Base-by-base conservation (phyloP, 2,888 invertebrate genomes). In the Melinopterus prodromus region DNA sequence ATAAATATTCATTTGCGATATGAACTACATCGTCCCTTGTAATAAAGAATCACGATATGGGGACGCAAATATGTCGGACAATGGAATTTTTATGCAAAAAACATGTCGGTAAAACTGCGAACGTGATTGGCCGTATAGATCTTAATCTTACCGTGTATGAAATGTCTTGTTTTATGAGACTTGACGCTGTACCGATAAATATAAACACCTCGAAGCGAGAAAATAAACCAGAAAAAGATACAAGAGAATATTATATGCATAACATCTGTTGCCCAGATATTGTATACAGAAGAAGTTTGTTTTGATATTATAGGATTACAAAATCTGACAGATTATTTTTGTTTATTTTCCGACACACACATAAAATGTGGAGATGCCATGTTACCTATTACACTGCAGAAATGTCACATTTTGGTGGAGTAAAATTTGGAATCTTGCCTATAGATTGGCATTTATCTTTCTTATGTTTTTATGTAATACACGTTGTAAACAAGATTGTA, bases 151-250 rank as follows among this genome's bases (percentile, higher is more conserved):
- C 35, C 69, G 71, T 77, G 71, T 77, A 70, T 77, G 70, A 26
- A 72, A 79, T 74, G 77, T 80, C 79, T 80, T 80, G 79, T 80
- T 80, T 71, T 79, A 79, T 77, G 77, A 71, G 79, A 79, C 76
- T 72, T 77, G 79, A 79, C 38, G 53, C 72, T 35, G 69, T 77
- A 77, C 77, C 79, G 77, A 79, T 71, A 77, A 71, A 77, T 79
- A 15, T 7, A 12, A 12, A 53, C 53, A 53, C 53, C 53, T 53
- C 53, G 53, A 53, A 53, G 53, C 53, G 5, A 53, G 12, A 53
- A 53, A 9, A 53, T 53, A 7, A 53, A 53, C 9, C 53, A 53
- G 53, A 7, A 12, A 53, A 53, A 53, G 5, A 12, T 53, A 53
- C 53, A 12, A 53, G 26, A 26, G 26, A 2, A 26, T 2, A 26